Percentiles rank a stretch among this genome's conserved stretches.
These are phyloP conservation scores for Hafferia zeledoni DNA, from an alignment of 2,797 vertebrate species.

Conservation along the genomic window DNA sequence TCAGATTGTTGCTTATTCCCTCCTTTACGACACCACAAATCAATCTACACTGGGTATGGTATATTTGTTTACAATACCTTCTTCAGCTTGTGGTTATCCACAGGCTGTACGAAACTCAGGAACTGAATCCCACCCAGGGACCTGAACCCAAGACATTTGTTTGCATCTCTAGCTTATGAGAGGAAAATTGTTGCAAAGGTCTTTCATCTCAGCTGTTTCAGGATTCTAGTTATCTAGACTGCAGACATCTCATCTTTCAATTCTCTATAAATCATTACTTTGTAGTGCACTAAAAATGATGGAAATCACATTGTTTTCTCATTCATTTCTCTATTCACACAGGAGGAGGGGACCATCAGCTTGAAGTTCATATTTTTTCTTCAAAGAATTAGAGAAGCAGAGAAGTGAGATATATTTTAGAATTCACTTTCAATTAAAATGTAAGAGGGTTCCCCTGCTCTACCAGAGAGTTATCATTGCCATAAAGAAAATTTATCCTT, in stretches of 20 bases:
- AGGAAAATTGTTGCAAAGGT: background rate
- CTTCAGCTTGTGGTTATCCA: background rate
- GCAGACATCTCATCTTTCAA: background rate
- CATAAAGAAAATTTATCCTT: background rate
- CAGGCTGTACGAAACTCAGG: background rate
- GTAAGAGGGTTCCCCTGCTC: background rate
- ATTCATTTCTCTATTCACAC: background rate
- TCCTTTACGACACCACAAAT: background rate
- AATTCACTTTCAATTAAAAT: background rate
- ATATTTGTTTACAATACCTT: background rate
- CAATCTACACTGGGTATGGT: background rate
- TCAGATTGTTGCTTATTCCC: background rate
- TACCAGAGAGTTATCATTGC: background rate
- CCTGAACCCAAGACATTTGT: background rate
- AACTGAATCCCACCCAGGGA: background rate
- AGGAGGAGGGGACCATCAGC: background rate
- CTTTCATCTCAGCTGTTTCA: background rate
- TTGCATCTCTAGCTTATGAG: background rate
- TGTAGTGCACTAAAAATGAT: background rate
- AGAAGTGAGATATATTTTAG: background rate
- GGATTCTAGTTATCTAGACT: background rate
- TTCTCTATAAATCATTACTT: background rate
- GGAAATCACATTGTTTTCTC: background rate
- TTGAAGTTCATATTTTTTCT: background rate
- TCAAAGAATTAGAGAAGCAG: background rate